Base-by-base conservation (phyloP, 2,113 vertebrate genomes). In the Raja brachyura region DNA sequence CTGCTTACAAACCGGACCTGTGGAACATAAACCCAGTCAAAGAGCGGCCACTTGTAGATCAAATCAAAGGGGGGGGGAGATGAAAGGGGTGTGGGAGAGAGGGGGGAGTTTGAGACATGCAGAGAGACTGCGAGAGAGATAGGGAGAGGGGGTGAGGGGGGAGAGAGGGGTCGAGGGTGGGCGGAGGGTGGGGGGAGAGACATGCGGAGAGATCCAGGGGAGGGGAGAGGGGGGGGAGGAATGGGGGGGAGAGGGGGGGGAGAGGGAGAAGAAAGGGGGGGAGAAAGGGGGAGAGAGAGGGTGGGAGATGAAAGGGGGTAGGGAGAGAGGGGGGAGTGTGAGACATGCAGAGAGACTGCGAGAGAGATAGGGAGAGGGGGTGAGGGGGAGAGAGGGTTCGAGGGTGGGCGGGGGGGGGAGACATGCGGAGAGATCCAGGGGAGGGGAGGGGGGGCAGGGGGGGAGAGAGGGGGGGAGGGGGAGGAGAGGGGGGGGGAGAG, bases 81-180 rank as follows among this genome's bases (percentile, higher is more conserved):
- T 4, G 25, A 9, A n/a, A 10, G 74, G 2, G 74, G 20, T 0
- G 4, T 4, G 18, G 0, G 22, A 18, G 73, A 8, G 74, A 7
- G 74, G 74, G 28, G 28, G 93, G 22, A 93, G 74, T 16, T 9
- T 59, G 1, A 18, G n/a, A n/a, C n/a, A n/a, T n/a, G n/a, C n/a
- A n/a, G n/a, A n/a, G n/a, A n/a, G n/a, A n/a, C n/a, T n/a, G n/a
- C n/a, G n/a, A n/a, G n/a, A n/a, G n/a, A n/a, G n/a, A n/a, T n/a
- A n/a, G n/a, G n/a, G n/a, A n/a, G n/a, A n/a, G n/a, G n/a, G 95
- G 90, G 95, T 95, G 93, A 96, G 96, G 93, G 96, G 96, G 96
- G n/a, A n/a, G n/a, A n/a, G n/a, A n/a, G n/a, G n/a, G n/a, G n/a
- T n/a, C n/a, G n/a, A n/a, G n/a, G n/a, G n/a, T n/a, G n/a, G n/a